Conservation (phyloP, 1,140 invertebrate genomes). For the Magallana ariakensis region DNA sequence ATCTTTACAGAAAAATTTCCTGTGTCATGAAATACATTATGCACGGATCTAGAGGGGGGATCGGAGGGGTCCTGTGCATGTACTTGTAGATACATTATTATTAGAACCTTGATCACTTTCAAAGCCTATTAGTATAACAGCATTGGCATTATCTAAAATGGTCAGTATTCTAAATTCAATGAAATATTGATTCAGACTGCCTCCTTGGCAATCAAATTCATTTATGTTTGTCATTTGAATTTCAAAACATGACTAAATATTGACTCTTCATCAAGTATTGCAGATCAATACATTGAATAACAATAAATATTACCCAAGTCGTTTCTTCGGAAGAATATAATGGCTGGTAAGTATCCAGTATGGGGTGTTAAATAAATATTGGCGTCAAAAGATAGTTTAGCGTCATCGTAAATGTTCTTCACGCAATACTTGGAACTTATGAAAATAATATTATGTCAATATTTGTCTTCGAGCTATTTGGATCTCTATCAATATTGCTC, state of each 20-base stretch:
- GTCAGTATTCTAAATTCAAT: background rate
- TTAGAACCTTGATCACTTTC: no score
- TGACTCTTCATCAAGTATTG: constrained; percentile 14
- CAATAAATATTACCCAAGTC: constrained; percentile 5
- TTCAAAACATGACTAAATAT: constrained; percentile 10
- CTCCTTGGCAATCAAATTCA: background rate
- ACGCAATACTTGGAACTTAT: constrained; percentile 8
- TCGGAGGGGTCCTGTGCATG: no score
- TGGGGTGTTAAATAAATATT: constrained; percentile 9
- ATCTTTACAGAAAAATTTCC: no score
- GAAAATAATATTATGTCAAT: constrained; percentile 26
- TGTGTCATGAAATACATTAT: no score
- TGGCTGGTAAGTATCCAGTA: background rate
- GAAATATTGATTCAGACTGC: background rate
- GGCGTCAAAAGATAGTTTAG: background rate
- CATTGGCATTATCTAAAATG: no score
- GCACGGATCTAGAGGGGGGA: no score
- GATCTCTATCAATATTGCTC: constrained; percentile 6
- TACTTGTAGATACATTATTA: no score
- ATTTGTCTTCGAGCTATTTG: constrained; percentile 13
- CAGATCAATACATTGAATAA: background rate
- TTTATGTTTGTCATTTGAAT: constrained; percentile 18
- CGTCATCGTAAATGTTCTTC: background rate
- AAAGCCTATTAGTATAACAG: no score
- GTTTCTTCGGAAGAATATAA: constrained; percentile 7